Evolutionary conservation across 2,888 invertebrate genomes (phyloP), one percentile per base, ranked within the genome.

Genomic region (Meganola albula): DNA sequence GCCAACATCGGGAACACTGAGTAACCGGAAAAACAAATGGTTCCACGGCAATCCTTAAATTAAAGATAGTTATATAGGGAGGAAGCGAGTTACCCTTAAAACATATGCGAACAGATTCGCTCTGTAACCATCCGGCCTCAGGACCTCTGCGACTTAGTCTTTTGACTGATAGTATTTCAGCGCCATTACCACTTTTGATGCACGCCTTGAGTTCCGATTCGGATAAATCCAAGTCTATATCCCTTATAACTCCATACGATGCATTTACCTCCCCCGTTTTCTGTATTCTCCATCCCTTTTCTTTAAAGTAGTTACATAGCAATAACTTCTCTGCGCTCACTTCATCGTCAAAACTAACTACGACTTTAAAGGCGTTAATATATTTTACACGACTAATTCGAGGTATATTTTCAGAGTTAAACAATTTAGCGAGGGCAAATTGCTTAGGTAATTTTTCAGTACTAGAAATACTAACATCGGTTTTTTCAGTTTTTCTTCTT

Each of bases 1-100:
- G 16, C 25, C 25, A 25, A 11, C 25, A 30, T 7, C 23, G 13
- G 7, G 23, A 22, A 30, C 30, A 30, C 16, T 31, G 31, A 2
- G 30, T 14, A 4, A 30, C 30, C 4, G 30, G 30, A 14, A 14
- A 30, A n/a, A 30, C 10, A 23, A 23, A 31, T 10, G 24, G 24
- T 18, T 31, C 31, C 2, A 31, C 24, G 2, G 2, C 2, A 8
- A 23, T 10, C n/a, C 8, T 30, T 10, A 24, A 10, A 23, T 24
- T 24, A 9, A 10, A 10, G 4, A 24, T 10, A 7, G 8, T 14
- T 11, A 30, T 14, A 14, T 23, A 24, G 10, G n/a, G 10, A 5
- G 26, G 26, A 2, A 9, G 10, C 4, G 18, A 27, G 10, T 10
- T 27, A 2, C 26, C 26, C 11, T 16, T 27, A 7, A 27, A 27